Base-by-base conservation (phyloP, 2,797 vertebrate species). In the Darevskia nairensis region DNA sequence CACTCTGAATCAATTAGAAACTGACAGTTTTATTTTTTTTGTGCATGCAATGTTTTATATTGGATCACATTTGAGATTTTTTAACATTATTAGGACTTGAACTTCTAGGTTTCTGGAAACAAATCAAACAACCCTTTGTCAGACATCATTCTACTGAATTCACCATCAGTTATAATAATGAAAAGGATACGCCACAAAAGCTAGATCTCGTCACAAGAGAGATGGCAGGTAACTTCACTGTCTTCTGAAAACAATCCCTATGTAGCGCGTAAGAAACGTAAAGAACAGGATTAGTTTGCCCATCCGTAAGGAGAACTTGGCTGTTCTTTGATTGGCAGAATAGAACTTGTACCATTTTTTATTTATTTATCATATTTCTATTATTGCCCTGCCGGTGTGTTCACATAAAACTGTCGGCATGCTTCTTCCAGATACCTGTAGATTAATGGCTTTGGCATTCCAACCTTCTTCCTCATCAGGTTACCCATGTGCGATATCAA, bases 71-170 rank as follows among this genome's bases (percentile, higher is more conserved):
- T 84, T 61, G 46, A 72, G 69, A 74, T 81, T 75, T 32, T 64
- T 75, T 35, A 84, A 32, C n/a, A 25, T 13, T 27, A 29, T 68
- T 74, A 50, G 15, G 44, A 68, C 25, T 84, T 86, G 41, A 79
- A 11, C 59, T 90, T 88, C 88, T 89, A 98, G 98, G 97, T 86
- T 98, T 97, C 82, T 98, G 98, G 98, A 98, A 98, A 86, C 97
- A 97, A 95, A 97, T 98, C 81, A 98, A 98, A 90, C 97, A 97
- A 88, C 97, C 98, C 2, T 98, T 98, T 90, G 93, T 95, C 86
- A 96, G 97, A 80, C 97, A 97, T 88, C 97, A 97, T 87, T 98
- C 98, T 6, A 95, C 97, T 0, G 98, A 98, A 94, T 98, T 98
- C 94, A 98, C 98, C 85, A 98, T 98, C 95, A 98, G 97, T 96